Evolutionary conservation across 2,888 invertebrate genomes (phyloP).

Genomic region (Megalurothrips usitatus): DNA sequence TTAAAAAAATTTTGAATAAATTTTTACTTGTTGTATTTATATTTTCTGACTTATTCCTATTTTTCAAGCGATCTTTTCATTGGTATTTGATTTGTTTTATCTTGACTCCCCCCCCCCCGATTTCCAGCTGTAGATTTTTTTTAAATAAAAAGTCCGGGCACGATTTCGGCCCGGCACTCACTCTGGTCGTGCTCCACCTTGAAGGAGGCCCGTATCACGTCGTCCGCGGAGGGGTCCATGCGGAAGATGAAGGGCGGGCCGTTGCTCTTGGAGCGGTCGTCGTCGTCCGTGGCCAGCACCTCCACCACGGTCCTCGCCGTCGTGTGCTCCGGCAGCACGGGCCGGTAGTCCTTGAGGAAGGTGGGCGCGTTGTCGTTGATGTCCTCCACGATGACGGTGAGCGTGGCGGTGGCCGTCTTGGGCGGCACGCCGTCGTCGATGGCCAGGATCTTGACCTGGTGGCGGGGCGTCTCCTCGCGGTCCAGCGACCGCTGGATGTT

Average conservation of each 20-base stretch:
- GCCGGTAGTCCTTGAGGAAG: constrained; percentile 86
- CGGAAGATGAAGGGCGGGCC: constrained; percentile 96
- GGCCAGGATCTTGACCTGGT: constrained; percentile 93
- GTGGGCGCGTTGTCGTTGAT: constrained; percentile 94
- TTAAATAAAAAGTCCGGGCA: too few relatives aligned
- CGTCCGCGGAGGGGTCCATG: constrained; percentile 88
- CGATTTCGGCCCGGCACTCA: constrained; percentile 52
- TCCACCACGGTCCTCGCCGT: constrained; percentile 88
- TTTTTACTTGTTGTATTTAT: too few relatives aligned
- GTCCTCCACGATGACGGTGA: constrained; percentile 91
- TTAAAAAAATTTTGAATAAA: constrained; percentile 11
- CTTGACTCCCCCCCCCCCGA: too few relatives aligned
- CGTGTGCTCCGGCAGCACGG: constrained; percentile 88
- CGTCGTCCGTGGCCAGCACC: constrained; percentile 88
- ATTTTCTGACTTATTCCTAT: too few relatives aligned
- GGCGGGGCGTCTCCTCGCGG: constrained; percentile 89
- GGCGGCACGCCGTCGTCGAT: constrained; percentile 92
- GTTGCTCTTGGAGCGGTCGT: constrained; percentile 88
- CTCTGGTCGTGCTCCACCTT: constrained; percentile 96
- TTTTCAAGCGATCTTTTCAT: too few relatives aligned
- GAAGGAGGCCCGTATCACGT: constrained; percentile 88
- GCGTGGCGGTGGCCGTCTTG: constrained; percentile 87
- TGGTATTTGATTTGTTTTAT: too few relatives aligned
- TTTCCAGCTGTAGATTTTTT: too few relatives aligned
- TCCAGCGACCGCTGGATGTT: constrained; percentile 89